Evolutionary conservation across 2,113 vertebrate species (phyloP), one percentile per base, ranked within the genome.

Genomic region (Pantherophis guttatus): DNA sequence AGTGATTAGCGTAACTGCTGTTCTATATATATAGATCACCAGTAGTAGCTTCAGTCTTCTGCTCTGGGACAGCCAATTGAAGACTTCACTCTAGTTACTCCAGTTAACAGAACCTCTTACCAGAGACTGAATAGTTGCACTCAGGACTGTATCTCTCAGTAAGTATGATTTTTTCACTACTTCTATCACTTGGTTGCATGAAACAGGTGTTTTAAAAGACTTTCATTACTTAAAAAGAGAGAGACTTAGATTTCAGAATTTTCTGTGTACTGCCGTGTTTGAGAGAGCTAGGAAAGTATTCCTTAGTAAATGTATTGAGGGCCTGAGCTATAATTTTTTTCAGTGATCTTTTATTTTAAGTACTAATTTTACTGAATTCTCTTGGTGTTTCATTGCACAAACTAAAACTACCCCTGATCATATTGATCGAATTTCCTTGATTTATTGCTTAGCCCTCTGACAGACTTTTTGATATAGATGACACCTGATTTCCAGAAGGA

Each of bases 111-210:
- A 53, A n/a, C 15, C 44, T 52, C 13, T 94, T 93, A 94, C 91
- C 23, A 88, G 55, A 15, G 59, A 70, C 90, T 3, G 81, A 33
- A 29, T 50, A 58, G 59, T 48, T 90, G 24, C 0, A 86, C 93
- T 91, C 53, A 8, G 13, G 11, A 1, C 94, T 92, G 50, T 85
- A 94, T 65, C 65, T 75, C 55, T 33, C 88, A 57, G 96, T 97
- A 94, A 97, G 96, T 97, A 96, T 8, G 88, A 94, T 91, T 95
- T 93, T 81, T 92, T 0, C 48, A 26, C 39, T 19, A 11, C 4
- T 13, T 29, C 15, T 13, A 11, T 12, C 55, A 53, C 4, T 7
- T 54, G 39, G 39, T 70, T 93, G 26, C 39, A 58, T 62, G 17
- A 57, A 93, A 86, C 26, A 86, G 85, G 29, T 44, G 21, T 86